These are phyloP conservation scores for Augochlorella aurata DNA, from an alignment of 2,888 invertebrate genomes.

Conservation along the genomic window DNA sequence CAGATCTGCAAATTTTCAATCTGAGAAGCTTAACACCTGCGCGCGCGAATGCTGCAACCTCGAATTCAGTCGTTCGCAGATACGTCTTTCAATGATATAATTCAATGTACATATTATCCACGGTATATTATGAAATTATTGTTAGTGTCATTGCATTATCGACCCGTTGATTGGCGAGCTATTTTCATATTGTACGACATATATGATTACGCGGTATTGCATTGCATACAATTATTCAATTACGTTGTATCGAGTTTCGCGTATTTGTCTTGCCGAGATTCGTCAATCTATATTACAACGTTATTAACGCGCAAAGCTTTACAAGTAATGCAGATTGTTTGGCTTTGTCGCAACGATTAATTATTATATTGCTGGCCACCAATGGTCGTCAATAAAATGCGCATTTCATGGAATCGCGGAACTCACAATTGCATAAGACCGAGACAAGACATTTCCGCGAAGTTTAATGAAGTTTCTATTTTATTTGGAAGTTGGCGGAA, in stretches of 20 bases:
- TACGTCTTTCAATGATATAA: not conserved
- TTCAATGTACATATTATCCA: not conserved
- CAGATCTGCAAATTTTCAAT: not conserved
- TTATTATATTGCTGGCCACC: not conserved
- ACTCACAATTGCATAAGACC: not conserved
- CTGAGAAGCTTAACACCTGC: not conserved
- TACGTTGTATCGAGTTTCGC: not conserved
- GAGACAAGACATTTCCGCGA: not conserved
- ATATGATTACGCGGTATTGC: not conserved
- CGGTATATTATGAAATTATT: not conserved
- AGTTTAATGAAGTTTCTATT: constrained; percentile 10
- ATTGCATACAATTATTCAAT: not conserved
- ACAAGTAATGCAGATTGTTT: not conserved
- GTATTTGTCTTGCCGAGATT: not conserved
- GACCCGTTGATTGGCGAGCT: not conserved
- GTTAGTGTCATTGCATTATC: not conserved
- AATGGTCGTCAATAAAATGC: not conserved
- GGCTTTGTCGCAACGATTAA: not conserved
- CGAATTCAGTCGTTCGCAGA: not conserved
- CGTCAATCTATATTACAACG: not conserved
- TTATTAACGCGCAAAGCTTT: not conserved
- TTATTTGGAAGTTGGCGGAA: not conserved
- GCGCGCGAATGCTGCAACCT: too few species aligned
- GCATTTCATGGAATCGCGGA: not conserved
- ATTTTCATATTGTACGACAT: not conserved